A percentile compares a stretch with the other conserved stretches of the same genome.
Conservation (phyloP, 2,113 vertebrate genomes). For the Petaurus breviceps region DNA sequence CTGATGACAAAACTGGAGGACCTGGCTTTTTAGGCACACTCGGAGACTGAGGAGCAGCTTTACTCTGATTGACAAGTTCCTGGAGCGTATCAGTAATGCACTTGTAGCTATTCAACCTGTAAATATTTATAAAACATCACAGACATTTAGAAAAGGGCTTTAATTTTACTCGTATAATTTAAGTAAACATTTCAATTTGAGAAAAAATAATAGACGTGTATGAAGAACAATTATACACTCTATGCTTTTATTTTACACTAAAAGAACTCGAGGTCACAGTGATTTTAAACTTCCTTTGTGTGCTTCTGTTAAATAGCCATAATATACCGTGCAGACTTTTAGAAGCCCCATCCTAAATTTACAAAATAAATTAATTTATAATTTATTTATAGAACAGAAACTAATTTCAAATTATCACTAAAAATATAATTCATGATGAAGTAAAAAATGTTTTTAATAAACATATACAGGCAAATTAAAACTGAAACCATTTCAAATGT, state of each 20-base stretch:
- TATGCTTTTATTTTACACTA: not conserved
- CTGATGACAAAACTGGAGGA: constrained; percentile 95
- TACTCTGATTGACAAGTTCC: constrained; percentile 97
- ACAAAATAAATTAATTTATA: not conserved
- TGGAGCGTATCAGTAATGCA: constrained; percentile 98
- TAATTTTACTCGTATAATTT: not conserved
- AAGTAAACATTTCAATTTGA: constrained; percentile 39
- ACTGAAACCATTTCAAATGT: not conserved
- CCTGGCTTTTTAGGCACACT: constrained; percentile 98
- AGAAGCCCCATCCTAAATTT: not conserved
- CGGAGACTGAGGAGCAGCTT: constrained; percentile 97
- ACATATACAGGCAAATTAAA: not conserved
- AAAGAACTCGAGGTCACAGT: not conserved
- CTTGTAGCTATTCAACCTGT: constrained; percentile 94
- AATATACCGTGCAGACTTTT: not conserved
- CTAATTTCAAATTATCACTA: not conserved
- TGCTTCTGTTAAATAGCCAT: not conserved
- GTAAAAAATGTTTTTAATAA: not conserved
- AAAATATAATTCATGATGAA: not conserved
- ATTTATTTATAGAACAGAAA: too few species aligned
- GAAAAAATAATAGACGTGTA: not conserved
- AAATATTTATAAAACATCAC: constrained; percentile 53
- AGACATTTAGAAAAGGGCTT: constrained; percentile 6
- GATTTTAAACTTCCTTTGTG: constrained; percentile 18
- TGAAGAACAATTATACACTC: not conserved